Conservation (phyloP, 2,797 vertebrate genomes). For the Sebastiscus tertius region DNA sequence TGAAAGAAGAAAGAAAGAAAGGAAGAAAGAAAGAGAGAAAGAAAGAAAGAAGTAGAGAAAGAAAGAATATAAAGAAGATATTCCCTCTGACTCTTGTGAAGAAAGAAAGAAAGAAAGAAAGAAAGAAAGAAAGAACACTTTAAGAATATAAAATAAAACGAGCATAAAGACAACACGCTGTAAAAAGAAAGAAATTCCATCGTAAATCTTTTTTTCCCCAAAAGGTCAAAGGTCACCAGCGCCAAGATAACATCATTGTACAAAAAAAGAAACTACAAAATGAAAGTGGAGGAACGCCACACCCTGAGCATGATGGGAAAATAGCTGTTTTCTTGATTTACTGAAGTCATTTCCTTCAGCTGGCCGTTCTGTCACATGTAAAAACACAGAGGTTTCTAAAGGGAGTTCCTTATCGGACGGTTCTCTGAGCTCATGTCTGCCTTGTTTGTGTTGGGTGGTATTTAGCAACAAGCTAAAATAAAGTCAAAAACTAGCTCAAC, state of each 20-base stretch:
- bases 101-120: no score
- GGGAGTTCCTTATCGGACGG: constrained; percentile 7
- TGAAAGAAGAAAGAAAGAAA: no score
- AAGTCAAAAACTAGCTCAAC: not conserved
- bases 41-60: no score
- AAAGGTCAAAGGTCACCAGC: constrained; percentile 44
- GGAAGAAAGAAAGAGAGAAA: no score
- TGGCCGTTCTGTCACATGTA: not conserved
- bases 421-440: not conserved
- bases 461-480: constrained; percentile 36
- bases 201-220: constrained; percentile 27
- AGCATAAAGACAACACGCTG: not conserved
- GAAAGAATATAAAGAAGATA: no score
- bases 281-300: not conserved
- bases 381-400: not conserved
- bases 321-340: constrained; percentile 22
- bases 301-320: not conserved
- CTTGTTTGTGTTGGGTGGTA: constrained; percentile 20
- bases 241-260: not conserved
- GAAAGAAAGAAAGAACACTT: not conserved
- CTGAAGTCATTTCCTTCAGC: not conserved
- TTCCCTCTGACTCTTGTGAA: no score
- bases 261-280: not conserved
- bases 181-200: not conserved
- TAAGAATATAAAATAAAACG: no score